Evolutionary conservation across 2,797 vertebrate species (phyloP).

Genomic region (Sebastes taczanowskii): DNA sequence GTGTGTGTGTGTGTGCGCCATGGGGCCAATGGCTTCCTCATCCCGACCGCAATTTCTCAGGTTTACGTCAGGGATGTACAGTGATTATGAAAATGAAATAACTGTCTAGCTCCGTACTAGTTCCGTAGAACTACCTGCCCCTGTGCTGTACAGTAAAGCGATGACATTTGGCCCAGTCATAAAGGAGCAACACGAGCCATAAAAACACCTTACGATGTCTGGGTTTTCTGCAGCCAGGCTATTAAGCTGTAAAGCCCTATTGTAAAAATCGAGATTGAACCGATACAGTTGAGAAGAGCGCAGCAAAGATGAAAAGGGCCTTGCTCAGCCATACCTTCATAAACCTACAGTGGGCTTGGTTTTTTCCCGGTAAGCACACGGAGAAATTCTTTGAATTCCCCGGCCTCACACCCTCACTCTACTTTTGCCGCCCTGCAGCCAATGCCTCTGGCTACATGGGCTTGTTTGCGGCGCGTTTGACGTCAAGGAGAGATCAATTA

Average conservation of each 20-base stretch:
- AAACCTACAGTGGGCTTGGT: slow-evolving; percentile 63
- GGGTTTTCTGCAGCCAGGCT: slow-evolving; percentile 66
- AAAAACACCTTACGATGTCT: slow-evolving; percentile 78
- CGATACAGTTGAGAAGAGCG: slow-evolving; percentile 60
- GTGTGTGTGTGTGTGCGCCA: slow-evolving; percentile 8
- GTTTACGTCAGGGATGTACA: not conserved
- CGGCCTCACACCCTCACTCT: slow-evolving; percentile 56
- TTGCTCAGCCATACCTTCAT: slow-evolving; percentile 60
- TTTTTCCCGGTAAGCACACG: slow-evolving; percentile 59
- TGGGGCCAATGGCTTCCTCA: not conserved
- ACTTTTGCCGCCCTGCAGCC: slow-evolving; percentile 61
- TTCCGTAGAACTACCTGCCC: slow-evolving; percentile 7
- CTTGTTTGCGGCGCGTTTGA: slow-evolving; percentile 62
- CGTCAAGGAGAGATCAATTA: slow-evolving; percentile 60
- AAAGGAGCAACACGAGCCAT: slow-evolving; percentile 64
- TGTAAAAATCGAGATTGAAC: slow-evolving; percentile 72
- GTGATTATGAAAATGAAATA: slow-evolving; percentile 19
- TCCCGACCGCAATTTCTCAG: not conserved
- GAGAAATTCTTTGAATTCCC: slow-evolving; percentile 77
- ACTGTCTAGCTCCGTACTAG: not conserved
- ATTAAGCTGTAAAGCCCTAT: slow-evolving; percentile 78
- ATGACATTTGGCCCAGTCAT: slow-evolving; percentile 65
- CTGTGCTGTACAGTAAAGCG: slow-evolving; percentile 53
- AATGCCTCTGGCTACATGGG: slow-evolving; percentile 25
- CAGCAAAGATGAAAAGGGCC: slow-evolving; percentile 67